A percentile compares a stretch with the other conserved stretches of the same genome.
Evolutionary conservation across 2,113 vertebrate species (phyloP).

Genomic region (Urocolius indicus): DNA sequence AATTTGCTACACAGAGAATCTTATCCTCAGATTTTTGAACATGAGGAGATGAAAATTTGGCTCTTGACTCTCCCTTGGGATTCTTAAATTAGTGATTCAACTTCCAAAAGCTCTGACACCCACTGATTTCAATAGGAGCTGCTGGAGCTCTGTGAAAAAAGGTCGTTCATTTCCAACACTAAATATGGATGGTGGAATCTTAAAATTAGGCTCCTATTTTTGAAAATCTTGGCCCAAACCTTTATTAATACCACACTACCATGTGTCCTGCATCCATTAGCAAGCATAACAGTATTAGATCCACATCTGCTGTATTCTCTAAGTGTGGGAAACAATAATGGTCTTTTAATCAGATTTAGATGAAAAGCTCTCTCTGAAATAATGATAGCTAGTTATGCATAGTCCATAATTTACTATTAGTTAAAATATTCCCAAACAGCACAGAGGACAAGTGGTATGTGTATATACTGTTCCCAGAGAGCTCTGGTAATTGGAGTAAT

Average conservation of each 20-base stretch:
- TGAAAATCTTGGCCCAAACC: conserved; percentile 44
- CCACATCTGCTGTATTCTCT: conserved; percentile 22
- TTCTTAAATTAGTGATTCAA: conserved; percentile 18
- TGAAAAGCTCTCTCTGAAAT: conserved; percentile 14
- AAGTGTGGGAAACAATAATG: conserved; percentile 22
- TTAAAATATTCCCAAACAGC: not conserved
- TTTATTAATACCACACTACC: conserved; percentile 27
- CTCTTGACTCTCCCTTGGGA: conserved; percentile 1
- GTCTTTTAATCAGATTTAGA: conserved; percentile 22
- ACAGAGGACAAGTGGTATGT: not conserved
- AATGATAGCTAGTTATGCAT: not conserved
- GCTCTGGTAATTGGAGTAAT: conserved; percentile 6
- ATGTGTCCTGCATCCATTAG: conserved; percentile 15
- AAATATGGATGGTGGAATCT: conserved; percentile 56
- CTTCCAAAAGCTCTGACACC: conserved; percentile 37
- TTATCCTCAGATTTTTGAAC: conserved; percentile 17
- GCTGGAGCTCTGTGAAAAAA: conserved; percentile 31
- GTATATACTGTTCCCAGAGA: not conserved
- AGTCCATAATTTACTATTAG: not conserved
- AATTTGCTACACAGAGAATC: not conserved
- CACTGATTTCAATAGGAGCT: conserved; percentile 50
- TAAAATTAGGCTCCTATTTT: conserved; percentile 44
- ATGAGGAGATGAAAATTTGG: conserved; percentile 20
- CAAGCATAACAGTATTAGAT: conserved; percentile 14
- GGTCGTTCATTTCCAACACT: conserved; percentile 18